phyloP scores from a whole-genome alignment of 2,113 vertebrate genomes.

The Cinclus cinclus region DNA sequence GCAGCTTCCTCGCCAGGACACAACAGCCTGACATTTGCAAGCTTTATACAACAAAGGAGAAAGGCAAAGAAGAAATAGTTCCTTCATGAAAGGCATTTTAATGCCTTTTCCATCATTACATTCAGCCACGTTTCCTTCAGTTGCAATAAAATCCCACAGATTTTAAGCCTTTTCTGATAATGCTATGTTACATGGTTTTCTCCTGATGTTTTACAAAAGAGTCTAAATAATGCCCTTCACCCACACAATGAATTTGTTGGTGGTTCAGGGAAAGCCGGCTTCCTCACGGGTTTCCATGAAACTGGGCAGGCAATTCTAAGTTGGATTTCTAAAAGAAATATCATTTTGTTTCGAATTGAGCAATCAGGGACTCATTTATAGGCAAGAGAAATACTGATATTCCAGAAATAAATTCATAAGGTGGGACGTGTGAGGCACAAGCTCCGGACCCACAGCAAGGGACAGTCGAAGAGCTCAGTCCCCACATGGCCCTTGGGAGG shows the following conservation, averaged over 20 bases:
- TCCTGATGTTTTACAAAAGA: neutral
- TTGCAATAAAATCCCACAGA: neutral
- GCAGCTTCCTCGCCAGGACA: neutral
- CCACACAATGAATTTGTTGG: neutral
- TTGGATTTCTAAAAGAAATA: neutral
- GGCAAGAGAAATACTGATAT: neutral
- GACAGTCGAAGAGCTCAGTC: neutral
- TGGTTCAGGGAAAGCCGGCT: neutral
- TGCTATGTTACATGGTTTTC: neutral
- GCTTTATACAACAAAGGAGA: neutral
- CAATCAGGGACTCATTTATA: neutral
- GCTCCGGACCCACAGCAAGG: neutral
- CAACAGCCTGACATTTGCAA: neutral
- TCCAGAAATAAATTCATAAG: neutral
- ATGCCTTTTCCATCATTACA: neutral
- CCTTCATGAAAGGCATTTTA: neutral
- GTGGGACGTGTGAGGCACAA: neutral
- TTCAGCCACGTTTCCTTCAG: neutral
- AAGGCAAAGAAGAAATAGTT: neutral
- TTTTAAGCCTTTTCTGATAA: neutral
- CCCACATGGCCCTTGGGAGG: accelerated
- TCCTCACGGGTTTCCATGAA: neutral
- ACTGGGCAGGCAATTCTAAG: neutral
- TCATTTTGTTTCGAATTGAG: neutral
- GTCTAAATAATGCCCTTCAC: neutral